Evolutionary conservation across 2,113 vertebrate species (phyloP).

Genomic region (Siniperca knerii): DNA sequence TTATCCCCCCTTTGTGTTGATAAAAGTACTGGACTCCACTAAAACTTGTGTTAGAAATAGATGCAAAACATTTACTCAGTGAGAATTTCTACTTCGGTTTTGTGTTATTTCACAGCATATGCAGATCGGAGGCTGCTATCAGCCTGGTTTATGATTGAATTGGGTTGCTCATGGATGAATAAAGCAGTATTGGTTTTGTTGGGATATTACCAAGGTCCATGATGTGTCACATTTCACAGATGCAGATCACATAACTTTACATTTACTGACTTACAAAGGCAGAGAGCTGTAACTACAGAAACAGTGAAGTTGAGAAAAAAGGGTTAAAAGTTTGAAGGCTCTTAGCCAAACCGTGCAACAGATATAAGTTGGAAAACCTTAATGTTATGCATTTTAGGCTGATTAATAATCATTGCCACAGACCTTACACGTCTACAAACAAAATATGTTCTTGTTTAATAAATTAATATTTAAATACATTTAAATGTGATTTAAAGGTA

Average conservation of each 20-base stretch:
- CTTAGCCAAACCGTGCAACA: too few relatives aligned
- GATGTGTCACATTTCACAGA: conserved; percentile 8
- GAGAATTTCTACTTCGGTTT: conserved; percentile 19
- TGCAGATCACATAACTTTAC: not conserved
- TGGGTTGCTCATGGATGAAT: not conserved
- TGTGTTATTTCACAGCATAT: conserved; percentile 7
- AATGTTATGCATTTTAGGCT: too few relatives aligned
- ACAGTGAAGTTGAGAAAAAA: not conserved
- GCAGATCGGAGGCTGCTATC: conserved; percentile 1
- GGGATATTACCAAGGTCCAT: not conserved
- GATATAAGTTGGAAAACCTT: not conserved
- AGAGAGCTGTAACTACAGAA: not conserved
- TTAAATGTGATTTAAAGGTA: not conserved
- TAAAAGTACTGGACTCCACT: conserved; percentile 43
- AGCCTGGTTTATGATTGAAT: not conserved
- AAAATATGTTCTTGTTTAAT: not conserved
- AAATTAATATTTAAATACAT: not conserved
- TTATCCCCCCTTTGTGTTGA: conserved; percentile 60
- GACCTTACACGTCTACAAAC: not conserved
- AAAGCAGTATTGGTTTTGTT: not conserved
- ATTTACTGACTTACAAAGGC: not conserved
- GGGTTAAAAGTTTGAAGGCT: not conserved
- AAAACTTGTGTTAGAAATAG: conserved; percentile 32
- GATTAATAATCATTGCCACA: not conserved
- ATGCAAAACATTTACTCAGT: conserved; percentile 40